Base-by-base conservation (phyloP, 2,797 vertebrate genomes). In the Peromyscus attwateri region DNA sequence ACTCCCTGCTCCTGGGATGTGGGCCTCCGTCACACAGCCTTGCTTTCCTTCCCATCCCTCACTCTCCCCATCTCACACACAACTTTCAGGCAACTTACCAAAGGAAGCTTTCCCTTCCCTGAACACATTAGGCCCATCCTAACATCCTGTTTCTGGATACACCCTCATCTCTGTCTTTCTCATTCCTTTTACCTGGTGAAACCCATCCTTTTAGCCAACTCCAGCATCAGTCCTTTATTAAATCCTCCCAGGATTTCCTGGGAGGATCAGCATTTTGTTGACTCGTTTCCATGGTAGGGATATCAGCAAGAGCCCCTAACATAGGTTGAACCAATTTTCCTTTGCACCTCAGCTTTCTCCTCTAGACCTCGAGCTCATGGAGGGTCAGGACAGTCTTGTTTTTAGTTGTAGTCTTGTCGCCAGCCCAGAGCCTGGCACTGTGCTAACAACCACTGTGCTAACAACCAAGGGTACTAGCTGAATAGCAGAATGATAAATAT, bases 221-320 rank as follows among this genome's bases (percentile, higher is more conserved):
- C 21, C 31, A 23, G 0, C n/a, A 25, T 85, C 52, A 77, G 10
- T 75, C 73, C 23, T 46, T 82, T 17, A 79, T 11, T 16, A 77
- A 89, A 75, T 46, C 23, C 70, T 81, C 81, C 55, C 37, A 88
- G 31, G 57, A 60, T 91, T 90, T 96, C 79, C 82, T 62, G 16
- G 87, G 29, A 84, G 21, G 81, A 64, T 31, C 11, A 12, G 49
- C 23, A 64, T 84, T 17, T 73, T 43, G 40, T 91, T 83, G 27
- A 43, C 73, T 60, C 64, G 14, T 17, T 91, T 14, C 6, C 31
- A 21, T 6, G 79, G 31, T 31, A 43, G 27, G 49, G 85, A 40
- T 85, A 76, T 91, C n/a, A 66, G 0, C 1, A 10, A 37, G 37
- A 49, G 25, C 4, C 6, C 16, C 73, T 66, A 34, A 23, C 43